Percentiles rank a stretch among this genome's conserved stretches.
Evolutionary conservation across 2,888 invertebrate species (phyloP).

Genomic region (Prenolepis imparis): DNA sequence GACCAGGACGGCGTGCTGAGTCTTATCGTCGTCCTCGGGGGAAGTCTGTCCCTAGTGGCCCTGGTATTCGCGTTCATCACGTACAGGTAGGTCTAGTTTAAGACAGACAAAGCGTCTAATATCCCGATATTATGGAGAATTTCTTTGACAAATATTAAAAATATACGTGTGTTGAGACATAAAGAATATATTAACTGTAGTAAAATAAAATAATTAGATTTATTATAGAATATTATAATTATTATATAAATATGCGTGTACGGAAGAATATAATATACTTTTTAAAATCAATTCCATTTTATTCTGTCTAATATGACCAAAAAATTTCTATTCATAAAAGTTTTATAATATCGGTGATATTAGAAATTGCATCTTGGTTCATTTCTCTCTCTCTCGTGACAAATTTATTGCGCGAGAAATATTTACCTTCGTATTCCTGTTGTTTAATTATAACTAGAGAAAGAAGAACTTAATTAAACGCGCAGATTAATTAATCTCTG

Average conservation of each 20-base stretch:
- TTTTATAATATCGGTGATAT: neutral
- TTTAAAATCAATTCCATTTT: neutral
- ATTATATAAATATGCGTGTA: neutral
- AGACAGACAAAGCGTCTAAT: neutral
- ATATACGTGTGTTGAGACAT: neutral
- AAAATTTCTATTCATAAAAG: neutral
- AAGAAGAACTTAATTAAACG: conserved; percentile 34
- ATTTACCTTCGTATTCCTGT: neutral
- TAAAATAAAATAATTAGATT: neutral
- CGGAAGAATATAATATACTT: neutral
- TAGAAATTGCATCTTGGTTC: conserved; percentile 7
- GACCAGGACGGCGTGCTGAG: conserved; percentile 89
- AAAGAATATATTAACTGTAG: neutral
- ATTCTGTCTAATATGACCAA: neutral
- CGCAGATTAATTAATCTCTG: conserved; percentile 48
- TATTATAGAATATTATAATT: neutral
- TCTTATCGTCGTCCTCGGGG: conserved; percentile 89
- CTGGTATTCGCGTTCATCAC: conserved; percentile 91
- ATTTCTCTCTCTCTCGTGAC: neutral
- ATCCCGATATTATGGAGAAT: conserved; percentile 8
- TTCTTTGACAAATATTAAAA: neutral
- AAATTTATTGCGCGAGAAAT: conserved; percentile 9
- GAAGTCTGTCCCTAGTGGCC: conserved; percentile 90
- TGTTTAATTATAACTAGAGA: conserved; percentile 16
- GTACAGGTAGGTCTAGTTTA: conserved; percentile 88